Percentiles rank a stretch among this genome's conserved stretches.
Conservation (phyloP, 2,113 vertebrate genomes). For the Ceyx margarethae region DNA sequence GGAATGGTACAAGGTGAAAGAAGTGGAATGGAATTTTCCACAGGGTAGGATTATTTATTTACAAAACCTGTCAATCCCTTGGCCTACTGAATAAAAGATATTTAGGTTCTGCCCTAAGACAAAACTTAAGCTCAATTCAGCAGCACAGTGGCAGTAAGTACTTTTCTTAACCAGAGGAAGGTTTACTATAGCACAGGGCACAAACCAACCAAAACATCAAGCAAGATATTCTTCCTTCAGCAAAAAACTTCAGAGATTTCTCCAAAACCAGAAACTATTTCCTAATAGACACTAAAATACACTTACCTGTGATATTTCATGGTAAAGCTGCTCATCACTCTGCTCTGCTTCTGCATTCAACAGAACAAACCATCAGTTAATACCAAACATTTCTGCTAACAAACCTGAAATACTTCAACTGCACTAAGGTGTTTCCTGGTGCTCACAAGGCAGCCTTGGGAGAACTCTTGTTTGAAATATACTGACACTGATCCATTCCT, state of each 20-base stretch:
- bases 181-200: neutral
- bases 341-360: constrained; percentile 89
- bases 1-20: neutral
- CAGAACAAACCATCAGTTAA: neutral
- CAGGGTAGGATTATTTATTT: neutral
- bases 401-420: neutral
- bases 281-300: neutral
- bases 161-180: neutral
- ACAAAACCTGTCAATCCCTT: neutral
- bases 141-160: neutral
- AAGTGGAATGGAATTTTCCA: neutral
- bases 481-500: neutral
- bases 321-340: constrained; percentile 93
- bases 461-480: neutral
- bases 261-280: neutral
- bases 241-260: neutral
- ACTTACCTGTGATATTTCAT: constrained; percentile 95
- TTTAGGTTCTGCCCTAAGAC: neutral
- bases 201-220: neutral
- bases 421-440: neutral
- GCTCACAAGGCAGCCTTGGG: neutral
- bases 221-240: neutral
- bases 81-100: neutral
- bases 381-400: neutral
- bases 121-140: neutral